Conservation (phyloP, 2,888 invertebrate species). For the Drosophila melanosoma region DNA sequence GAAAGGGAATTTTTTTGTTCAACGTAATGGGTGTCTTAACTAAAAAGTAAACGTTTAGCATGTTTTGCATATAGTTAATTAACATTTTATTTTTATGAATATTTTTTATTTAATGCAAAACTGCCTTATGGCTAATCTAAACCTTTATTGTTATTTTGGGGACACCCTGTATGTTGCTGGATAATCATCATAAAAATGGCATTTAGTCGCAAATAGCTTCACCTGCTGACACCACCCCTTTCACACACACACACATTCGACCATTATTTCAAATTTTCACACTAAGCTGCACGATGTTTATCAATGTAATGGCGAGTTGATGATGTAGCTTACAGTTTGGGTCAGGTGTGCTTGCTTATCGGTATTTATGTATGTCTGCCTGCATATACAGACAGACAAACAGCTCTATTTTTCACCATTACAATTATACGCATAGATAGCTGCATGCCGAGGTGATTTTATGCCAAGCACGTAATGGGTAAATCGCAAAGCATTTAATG, state of each 20-base stretch:
- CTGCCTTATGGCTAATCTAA: background rate
- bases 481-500: conserved; percentile 69
- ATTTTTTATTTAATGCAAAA: background rate
- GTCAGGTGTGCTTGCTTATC: conserved; percentile 8
- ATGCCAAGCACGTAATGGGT: conserved; percentile 56
- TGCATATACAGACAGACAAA: background rate
- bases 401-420: conserved; percentile 1
- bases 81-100: background rate
- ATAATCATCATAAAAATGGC: conserved; percentile 63
- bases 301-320: conserved; percentile 30
- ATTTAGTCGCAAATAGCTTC: conserved; percentile 38
- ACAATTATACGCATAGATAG: conserved; percentile 17
- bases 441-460: background rate
- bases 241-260: background rate
- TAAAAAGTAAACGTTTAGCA: background rate
- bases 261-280: conserved; percentile 39
- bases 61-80: background rate
- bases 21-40: conserved; percentile 17
- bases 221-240: conserved; percentile 29
- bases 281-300: conserved; percentile 37
- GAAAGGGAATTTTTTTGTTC: conserved; percentile 4
- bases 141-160: background rate
- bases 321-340: conserved; percentile 7
- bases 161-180: conserved; percentile 34
- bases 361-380: conserved; percentile 23